Percentiles rank a stretch among this genome's conserved stretches.
phyloP scores from a whole-genome alignment of 2,113 vertebrate genomes.

The Phaethornis superciliosus region DNA sequence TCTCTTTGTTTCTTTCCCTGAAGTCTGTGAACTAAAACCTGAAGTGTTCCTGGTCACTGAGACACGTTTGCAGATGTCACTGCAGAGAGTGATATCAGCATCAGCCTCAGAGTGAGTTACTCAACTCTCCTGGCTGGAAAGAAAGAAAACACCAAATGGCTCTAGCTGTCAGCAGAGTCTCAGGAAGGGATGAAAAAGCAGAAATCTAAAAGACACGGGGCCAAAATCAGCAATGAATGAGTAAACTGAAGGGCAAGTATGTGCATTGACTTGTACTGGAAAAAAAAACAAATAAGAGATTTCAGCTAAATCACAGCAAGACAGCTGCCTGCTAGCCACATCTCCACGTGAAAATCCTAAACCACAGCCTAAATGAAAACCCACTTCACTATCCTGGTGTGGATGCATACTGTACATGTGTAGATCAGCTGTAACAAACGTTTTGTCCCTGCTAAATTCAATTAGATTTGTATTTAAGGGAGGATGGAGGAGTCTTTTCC shows the following conservation, averaged over 20 bases:
- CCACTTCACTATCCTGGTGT: fast-evolving
- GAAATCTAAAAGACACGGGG: background rate
- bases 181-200: constrained; percentile 21
- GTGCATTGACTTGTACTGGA: background rate
- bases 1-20: background rate
- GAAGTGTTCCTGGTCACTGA: background rate
- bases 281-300: background rate
- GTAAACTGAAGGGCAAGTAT: background rate
- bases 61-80: constrained; percentile 9
- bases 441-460: background rate
- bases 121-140: background rate
- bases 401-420: background rate
- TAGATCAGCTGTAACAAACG: background rate
- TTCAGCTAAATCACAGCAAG: background rate
- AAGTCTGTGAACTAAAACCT: background rate
- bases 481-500: background rate
- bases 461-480: background rate
- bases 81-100: constrained; percentile 12
- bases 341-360: background rate
- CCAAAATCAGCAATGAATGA: constrained; percentile 32
- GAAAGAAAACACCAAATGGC: constrained; percentile 12
- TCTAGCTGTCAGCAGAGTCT: background rate
- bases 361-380: background rate
- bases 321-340: background rate
- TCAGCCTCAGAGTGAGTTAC: background rate